A percentile compares a stretch with the other conserved stretches of the same genome.
These are phyloP conservation scores for Callocephalon fimbriatum DNA, from an alignment of 2,113 vertebrate species.

Conservation along the genomic window DNA sequence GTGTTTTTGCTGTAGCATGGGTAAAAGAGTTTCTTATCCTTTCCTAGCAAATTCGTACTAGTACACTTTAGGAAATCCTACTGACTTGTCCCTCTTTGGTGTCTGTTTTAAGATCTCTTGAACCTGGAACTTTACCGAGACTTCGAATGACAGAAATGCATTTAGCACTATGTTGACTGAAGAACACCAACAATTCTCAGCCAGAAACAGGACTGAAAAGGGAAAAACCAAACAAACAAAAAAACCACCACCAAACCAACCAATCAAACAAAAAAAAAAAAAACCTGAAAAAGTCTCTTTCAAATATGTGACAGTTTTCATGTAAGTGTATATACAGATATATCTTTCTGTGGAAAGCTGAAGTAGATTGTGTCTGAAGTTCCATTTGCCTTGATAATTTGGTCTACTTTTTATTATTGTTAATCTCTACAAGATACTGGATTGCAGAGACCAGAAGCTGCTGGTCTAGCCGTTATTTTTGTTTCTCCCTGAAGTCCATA, in stretches of 20 bases:
- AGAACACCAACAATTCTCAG: background rate
- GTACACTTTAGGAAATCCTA: background rate
- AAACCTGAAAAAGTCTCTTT: fast-evolving
- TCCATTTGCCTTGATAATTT: background rate
- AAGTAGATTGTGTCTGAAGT: background rate
- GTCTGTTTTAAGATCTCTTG: background rate
- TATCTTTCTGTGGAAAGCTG: background rate
- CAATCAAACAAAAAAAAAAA: fast-evolving
- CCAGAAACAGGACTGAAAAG: background rate
- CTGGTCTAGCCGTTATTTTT: background rate
- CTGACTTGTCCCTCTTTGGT: background rate
- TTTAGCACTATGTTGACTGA: background rate
- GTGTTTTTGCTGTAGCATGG: background rate
- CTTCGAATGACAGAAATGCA: background rate
- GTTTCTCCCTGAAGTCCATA: background rate
- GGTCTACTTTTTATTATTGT: background rate
- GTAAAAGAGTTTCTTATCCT: background rate
- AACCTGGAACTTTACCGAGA: background rate
- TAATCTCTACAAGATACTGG: background rate
- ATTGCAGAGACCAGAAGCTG: background rate
- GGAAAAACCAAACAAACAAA: background rate
- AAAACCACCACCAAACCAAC: background rate
- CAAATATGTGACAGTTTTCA: background rate
- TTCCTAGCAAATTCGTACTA: background rate
- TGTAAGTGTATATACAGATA: background rate